These are phyloP conservation scores for Sesamia inferens DNA, from an alignment of 2,888 invertebrate species.

Conservation along the genomic window DNA sequence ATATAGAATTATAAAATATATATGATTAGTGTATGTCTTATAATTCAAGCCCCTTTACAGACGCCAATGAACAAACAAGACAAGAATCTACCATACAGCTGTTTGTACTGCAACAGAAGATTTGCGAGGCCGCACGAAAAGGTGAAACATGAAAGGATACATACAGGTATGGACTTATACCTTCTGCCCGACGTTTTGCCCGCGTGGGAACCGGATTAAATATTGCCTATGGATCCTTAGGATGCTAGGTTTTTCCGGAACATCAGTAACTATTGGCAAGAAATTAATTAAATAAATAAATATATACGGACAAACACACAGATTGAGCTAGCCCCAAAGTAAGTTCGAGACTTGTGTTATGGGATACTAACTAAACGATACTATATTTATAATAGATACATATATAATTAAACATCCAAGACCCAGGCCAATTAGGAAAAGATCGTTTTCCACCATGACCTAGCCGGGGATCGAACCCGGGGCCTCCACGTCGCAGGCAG, in stretches of 20 bases:
- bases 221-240: neutral
- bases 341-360: too few species aligned
- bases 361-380: too few species aligned
- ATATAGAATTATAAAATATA: too few species aligned
- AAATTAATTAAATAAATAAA: too few species aligned
- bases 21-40: neutral
- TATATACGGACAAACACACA: too few species aligned
- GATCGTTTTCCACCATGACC: too few species aligned
- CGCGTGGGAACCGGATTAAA: neutral
- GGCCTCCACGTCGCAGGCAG: too few species aligned
- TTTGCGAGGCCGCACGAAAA: constrained; percentile 94
- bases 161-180: constrained; percentile 89
- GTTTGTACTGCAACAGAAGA: constrained; percentile 92
- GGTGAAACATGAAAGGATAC: constrained; percentile 95
- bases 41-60: constrained; percentile 66
- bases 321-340: too few species aligned
- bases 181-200: neutral
- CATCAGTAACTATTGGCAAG: neutral
- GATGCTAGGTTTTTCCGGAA: neutral
- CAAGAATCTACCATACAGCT: constrained; percentile 90
- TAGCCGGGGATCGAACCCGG: too few species aligned
- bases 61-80: constrained; percentile 76
- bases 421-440: too few species aligned
- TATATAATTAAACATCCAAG: too few species aligned
- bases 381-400: too few species aligned